Conservation (phyloP, 2,888 invertebrate species). For the Lordiphosa andalusiaca region DNA sequence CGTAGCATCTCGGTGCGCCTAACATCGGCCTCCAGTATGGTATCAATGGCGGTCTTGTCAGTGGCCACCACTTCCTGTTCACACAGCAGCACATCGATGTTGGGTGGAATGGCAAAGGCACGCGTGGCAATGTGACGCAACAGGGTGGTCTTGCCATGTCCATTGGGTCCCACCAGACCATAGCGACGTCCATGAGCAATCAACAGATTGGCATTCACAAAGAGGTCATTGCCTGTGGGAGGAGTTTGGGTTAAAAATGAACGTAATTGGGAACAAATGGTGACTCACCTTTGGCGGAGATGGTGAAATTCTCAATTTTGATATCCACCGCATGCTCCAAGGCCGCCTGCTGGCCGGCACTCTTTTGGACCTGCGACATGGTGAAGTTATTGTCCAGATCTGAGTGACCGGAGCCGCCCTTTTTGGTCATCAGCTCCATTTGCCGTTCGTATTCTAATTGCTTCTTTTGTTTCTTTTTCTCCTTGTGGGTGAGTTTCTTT, state of each 20-base stretch:
- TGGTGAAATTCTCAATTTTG: slow-evolving; percentile 98
- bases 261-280: background rate
- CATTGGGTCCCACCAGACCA: slow-evolving; percentile 99
- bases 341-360: slow-evolving; percentile 88
- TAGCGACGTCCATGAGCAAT: slow-evolving; percentile 97
- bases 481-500: slow-evolving; percentile 93
- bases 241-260: too few species aligned
- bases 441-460: slow-evolving; percentile 93
- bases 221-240: slow-evolving; percentile 89
- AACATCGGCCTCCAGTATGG: slow-evolving; percentile 95
- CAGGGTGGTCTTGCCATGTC: slow-evolving; percentile 98
- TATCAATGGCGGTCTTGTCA: slow-evolving; percentile 94
- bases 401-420: slow-evolving; percentile 93
- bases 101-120: slow-evolving; percentile 95
- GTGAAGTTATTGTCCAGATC: slow-evolving; percentile 97
- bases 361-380: slow-evolving; percentile 90
- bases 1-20: slow-evolving; percentile 90
- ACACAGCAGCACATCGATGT: slow-evolving; percentile 96
- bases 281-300: slow-evolving; percentile 90
- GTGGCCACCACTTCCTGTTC: slow-evolving; percentile 99
- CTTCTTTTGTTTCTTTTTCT: slow-evolving; percentile 94
- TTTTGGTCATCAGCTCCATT: slow-evolving; percentile 90
- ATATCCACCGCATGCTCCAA: slow-evolving; percentile 97
- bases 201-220: slow-evolving; percentile 95
- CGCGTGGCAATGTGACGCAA: slow-evolving; percentile 94